Percentiles rank a stretch among this genome's conserved stretches.
phyloP scores from a whole-genome alignment of 1,140 invertebrate species.

The Drosophila novamexicana region DNA sequence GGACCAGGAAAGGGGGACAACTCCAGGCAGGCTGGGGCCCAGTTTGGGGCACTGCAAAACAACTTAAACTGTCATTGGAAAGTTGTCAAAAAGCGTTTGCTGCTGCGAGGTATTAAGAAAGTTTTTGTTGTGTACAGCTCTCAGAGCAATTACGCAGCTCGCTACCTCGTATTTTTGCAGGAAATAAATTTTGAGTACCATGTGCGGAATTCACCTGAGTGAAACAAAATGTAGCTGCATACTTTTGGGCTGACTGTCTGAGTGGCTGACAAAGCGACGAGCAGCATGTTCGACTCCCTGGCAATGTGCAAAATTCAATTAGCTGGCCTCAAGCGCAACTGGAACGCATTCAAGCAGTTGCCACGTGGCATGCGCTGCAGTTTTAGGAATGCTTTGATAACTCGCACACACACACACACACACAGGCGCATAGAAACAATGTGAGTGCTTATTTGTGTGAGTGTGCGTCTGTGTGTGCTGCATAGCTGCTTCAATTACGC shows the following conservation, averaged over 20 bases:
- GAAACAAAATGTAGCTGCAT: constrained; percentile 14
- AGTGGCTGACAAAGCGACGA: constrained; percentile 10
- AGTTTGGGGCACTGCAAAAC: constrained; percentile 51
- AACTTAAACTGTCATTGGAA: constrained; percentile 80
- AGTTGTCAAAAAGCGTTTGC: constrained; percentile 60
- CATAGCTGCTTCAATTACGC: constrained; percentile 73
- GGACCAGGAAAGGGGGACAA: constrained; percentile 42
- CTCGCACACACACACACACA: constrained; percentile 18
- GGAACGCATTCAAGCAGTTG: constrained; percentile 56
- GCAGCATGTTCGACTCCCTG: constrained; percentile 35
- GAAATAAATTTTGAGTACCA: constrained; percentile 59
- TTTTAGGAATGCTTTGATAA: constrained; percentile 70
- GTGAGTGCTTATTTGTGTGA: constrained; percentile 2
- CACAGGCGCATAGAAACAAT: background rate
- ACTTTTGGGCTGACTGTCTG: constrained; percentile 17
- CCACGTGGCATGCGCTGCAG: constrained; percentile 72
- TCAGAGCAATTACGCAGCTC: constrained; percentile 69
- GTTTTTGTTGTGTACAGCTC: constrained; percentile 51
- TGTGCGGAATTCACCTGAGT: constrained; percentile 14
- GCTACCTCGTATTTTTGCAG: constrained; percentile 60
- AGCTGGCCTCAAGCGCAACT: constrained; percentile 52
- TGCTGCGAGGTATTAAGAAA: constrained; percentile 70
- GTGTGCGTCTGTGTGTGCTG: constrained; percentile 42
- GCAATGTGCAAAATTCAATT: constrained; percentile 75
- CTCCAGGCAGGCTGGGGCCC: background rate